These are phyloP conservation scores for Standfussiana lucernea DNA, from an alignment of 2,888 invertebrate species.

Conservation along the genomic window DNA sequence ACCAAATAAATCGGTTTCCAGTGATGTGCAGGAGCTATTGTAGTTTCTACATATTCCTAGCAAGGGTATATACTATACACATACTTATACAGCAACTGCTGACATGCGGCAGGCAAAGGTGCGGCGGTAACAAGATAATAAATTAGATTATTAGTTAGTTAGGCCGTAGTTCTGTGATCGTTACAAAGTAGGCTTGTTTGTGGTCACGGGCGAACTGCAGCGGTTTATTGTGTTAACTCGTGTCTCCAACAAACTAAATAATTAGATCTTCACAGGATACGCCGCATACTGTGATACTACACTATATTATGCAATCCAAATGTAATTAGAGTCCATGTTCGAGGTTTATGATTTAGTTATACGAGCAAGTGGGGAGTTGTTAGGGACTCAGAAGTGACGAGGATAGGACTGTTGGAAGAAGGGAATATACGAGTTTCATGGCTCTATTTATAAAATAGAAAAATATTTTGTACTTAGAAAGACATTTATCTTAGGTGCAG, in stretches of 20 bases:
- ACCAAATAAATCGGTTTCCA: no score
- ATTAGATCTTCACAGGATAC: constrained; percentile 60
- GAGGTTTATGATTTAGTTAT: constrained; percentile 48
- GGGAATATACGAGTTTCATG: background rate
- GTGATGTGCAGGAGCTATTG: no score
- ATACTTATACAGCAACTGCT: constrained; percentile 12
- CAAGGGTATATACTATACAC: no score
- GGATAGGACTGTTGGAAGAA: background rate
- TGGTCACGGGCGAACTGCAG: constrained; percentile 59
- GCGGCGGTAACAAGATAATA: constrained; percentile 50
- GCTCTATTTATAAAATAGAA: background rate
- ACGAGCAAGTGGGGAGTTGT: constrained; percentile 26
- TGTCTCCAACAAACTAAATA: constrained; percentile 59
- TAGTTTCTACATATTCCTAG: no score
- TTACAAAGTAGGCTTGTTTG: constrained; percentile 67
- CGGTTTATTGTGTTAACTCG: constrained; percentile 67
- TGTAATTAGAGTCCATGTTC: constrained; percentile 45
- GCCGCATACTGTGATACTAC: constrained; percentile 24
- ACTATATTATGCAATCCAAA: constrained; percentile 48
- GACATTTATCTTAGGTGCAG: background rate
- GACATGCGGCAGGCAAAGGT: constrained; percentile 40
- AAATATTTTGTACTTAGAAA: background rate
- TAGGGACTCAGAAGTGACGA: constrained; percentile 11
- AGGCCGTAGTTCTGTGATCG: constrained; percentile 65
- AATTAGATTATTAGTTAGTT: constrained; percentile 66